Evolutionary conservation across 2,113 vertebrate species (phyloP).

Genomic region (Porphyrio hochstetteri): DNA sequence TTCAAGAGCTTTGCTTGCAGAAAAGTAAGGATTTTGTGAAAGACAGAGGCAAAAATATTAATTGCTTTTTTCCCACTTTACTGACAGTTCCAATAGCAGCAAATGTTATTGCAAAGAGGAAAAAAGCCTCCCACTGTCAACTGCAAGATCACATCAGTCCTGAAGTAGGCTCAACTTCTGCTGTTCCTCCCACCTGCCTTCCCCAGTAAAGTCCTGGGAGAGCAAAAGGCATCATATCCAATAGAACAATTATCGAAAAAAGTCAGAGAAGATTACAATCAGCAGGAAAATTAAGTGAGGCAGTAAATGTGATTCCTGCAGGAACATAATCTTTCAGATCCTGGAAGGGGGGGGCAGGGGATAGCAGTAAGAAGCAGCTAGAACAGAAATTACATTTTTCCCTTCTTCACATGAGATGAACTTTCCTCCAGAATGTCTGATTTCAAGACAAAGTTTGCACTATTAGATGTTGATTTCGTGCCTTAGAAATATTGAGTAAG

Average conservation of each 20-base stretch:
- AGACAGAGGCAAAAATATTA: slow-evolving; percentile 51
- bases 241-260: background rate
- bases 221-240: background rate
- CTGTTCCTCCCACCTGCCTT: background rate
- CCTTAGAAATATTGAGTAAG: slow-evolving; percentile 12
- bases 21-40: slow-evolving; percentile 46
- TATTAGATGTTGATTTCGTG: slow-evolving; percentile 33
- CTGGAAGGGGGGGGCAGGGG: background rate
- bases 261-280: slow-evolving; percentile 4
- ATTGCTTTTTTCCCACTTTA: slow-evolving; percentile 55
- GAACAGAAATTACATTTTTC: background rate
- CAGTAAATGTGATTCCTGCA: background rate
- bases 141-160: slow-evolving; percentile 22
- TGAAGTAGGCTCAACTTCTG: background rate
- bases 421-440: background rate
- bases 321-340: background rate
- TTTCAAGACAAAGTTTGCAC: background rate
- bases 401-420: background rate
- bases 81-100: slow-evolving; percentile 36
- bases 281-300: background rate
- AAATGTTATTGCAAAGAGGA: slow-evolving; percentile 40
- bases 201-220: background rate
- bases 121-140: slow-evolving; percentile 31
- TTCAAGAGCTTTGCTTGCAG: slow-evolving; percentile 55
- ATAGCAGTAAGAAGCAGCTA: background rate